Evolutionary conservation across 1,140 invertebrate genomes (phyloP), one percentile per base, ranked within the genome.

Genomic region (Helicoverpa zea): DNA sequence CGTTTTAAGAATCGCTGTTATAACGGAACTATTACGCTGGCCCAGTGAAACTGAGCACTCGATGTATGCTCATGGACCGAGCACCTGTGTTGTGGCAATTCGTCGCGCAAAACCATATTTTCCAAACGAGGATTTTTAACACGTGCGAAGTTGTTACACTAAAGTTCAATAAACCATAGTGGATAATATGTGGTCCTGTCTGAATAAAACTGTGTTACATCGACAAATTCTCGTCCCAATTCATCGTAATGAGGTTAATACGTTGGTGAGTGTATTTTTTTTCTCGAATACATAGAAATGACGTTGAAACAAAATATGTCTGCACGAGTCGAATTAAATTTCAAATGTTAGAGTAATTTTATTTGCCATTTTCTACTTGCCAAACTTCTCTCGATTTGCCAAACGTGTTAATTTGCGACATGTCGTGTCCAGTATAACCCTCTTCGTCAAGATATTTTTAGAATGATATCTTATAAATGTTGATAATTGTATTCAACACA

Each of bases 1-100:
- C 43, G 29, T 76, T 76, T 61, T 63, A 63, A 76, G 18, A 49
- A 76, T 51, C 56, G 35, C 35, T 58, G 51, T 52, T 72, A 68
- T 68, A 68, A 68, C 64, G 64, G 64, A 12, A 49, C 64, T 18
- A 14, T 66, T 16, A 47, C 14, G 35, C 11, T 14, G 10, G 63
- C 5, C 16, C 2, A 11, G 43, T n/a, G 49, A 47, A 49, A 43
- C 35, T 16, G 61, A 47, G 16, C 64, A 68, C 35, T 68, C 64
- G 43, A 30, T 14, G 14, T 16, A 16, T n/a, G 63, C 64, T 18
- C 16, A 68, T 49, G 43, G n/a, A 49, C 43, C 16, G 43, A 68
- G 64, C 43, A 68, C 64, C 63, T 16, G 63, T 68, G 43, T 23
- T 23, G 4, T 18, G 43, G 7, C n/a, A 10, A 16, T 68, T 10